Conservation (phyloP, 2,888 invertebrate species). For the Branchipolynoe longqiensis region DNA sequence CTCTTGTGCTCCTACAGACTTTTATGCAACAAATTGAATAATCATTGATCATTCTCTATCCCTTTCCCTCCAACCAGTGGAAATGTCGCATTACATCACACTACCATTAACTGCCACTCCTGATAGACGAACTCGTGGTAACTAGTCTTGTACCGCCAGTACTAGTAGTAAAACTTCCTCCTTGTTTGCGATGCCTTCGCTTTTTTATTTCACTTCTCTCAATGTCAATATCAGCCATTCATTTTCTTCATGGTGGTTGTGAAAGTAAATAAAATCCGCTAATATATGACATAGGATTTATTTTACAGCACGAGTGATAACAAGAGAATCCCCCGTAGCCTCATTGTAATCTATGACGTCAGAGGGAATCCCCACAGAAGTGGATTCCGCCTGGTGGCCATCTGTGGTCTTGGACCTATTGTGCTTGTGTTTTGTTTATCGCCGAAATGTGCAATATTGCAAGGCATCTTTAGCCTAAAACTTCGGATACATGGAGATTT, state of each 20-base stretch:
- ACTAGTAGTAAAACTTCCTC: too few species aligned
- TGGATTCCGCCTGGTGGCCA: slow-evolving; percentile 20
- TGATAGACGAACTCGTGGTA: too few species aligned
- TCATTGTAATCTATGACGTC: slow-evolving; percentile 9
- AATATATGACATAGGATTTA: neutral
- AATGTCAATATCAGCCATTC: too few species aligned
- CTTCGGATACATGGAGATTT: slow-evolving; percentile 15
- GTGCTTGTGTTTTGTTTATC: slow-evolving; percentile 14
- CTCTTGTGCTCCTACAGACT: too few species aligned
- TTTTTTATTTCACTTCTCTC: too few species aligned
- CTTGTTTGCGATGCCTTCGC: too few species aligned
- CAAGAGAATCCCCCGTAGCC: slow-evolving; percentile 9
- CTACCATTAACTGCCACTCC: too few species aligned
- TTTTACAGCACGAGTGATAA: neutral
- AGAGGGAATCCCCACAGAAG: slow-evolving; percentile 1
- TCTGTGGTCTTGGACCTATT: neutral
- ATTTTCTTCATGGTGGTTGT: slow-evolving; percentile 15
- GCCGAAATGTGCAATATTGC: slow-evolving; percentile 10
- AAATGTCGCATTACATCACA: too few species aligned
- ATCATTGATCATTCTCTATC: too few species aligned
- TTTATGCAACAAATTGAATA: too few species aligned
- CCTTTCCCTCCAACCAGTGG: too few species aligned
- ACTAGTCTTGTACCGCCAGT: too few species aligned
- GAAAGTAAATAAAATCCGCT: neutral
- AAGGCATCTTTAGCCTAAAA: neutral